Conservation (phyloP, 1,140 invertebrate genomes). For the Pissodes strobi region DNA sequence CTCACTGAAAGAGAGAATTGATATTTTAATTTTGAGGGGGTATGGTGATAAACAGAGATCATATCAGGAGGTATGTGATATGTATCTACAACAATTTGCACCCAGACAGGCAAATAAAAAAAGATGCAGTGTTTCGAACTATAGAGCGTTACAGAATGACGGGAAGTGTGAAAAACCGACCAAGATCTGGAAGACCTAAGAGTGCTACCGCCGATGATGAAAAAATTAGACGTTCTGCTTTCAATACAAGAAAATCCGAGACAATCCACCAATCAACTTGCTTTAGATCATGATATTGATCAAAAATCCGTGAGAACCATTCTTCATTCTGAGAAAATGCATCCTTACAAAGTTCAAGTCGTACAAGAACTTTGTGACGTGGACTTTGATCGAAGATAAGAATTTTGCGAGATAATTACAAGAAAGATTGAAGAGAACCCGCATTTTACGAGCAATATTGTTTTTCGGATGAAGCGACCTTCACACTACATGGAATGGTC, state of each 20-base stretch:
- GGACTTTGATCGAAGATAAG: slow-evolving; percentile 5
- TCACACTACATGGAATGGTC: slow-evolving; percentile 14
- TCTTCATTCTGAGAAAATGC: slow-evolving; percentile 9
- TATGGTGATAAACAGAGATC: too few species aligned
- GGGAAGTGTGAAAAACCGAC: slow-evolving; percentile 7
- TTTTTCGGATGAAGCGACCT: slow-evolving; percentile 16
- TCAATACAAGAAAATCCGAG: neutral
- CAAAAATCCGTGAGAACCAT: slow-evolving; percentile 9
- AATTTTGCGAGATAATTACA: slow-evolving; percentile 7
- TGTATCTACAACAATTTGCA: slow-evolving; percentile 1
- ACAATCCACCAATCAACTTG: slow-evolving; percentile 1
- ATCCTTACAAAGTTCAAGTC: slow-evolving; percentile 10
- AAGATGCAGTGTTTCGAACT: neutral
- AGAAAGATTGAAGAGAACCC: neutral
- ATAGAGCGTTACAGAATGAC: too few species aligned
- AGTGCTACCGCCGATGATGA: slow-evolving; percentile 6
- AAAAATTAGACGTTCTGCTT: slow-evolving; percentile 10
- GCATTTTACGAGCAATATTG: slow-evolving; percentile 9
- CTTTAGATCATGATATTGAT: slow-evolving; percentile 7
- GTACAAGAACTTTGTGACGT: slow-evolving; percentile 7
- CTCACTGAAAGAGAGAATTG: too few species aligned
- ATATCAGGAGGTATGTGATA: too few species aligned
- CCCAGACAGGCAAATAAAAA: neutral
- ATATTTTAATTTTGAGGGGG: too few species aligned
- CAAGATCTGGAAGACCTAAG: slow-evolving; percentile 3